These are phyloP conservation scores for Gorsachius goisagi DNA, from an alignment of 2,113 vertebrate genomes.

Conservation along the genomic window DNA sequence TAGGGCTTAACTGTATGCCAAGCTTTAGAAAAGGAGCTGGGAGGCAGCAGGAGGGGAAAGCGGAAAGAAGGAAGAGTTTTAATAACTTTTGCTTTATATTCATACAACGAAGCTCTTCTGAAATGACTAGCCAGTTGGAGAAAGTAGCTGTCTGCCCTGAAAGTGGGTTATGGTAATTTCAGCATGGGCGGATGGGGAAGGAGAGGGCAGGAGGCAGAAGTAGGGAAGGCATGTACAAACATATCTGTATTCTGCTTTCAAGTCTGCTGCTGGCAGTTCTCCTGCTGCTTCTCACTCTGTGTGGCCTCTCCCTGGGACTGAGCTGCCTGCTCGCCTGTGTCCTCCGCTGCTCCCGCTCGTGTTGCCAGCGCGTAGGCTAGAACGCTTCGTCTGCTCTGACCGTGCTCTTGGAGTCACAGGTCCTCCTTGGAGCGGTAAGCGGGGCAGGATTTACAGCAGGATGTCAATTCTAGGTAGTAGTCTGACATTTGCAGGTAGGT, in stretches of 20 bases:
- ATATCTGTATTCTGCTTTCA: not conserved
- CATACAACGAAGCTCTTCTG: not conserved
- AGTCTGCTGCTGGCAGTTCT: not conserved
- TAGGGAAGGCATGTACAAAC: not conserved
- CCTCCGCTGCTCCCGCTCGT: not conserved
- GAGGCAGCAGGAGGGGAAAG: not conserved
- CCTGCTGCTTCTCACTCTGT: not conserved
- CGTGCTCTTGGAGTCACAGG: accelerated
- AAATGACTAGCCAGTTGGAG: not conserved
- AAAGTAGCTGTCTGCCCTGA: not conserved
- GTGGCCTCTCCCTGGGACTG: not conserved
- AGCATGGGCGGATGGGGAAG: not conserved
- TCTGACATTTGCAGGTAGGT: not conserved
- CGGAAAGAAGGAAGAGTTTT: not conserved
- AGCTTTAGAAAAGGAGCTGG: not conserved
- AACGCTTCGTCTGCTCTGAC: not conserved
- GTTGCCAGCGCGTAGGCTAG: not conserved
- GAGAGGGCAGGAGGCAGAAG: not conserved
- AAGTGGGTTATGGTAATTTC: slow-evolving; percentile 15
- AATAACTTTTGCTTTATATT: not conserved
- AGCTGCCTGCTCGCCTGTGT: not conserved
- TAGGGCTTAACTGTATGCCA: not conserved
- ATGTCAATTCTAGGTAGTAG: not conserved
- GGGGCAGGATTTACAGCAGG: not conserved
- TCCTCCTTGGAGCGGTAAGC: not conserved